A percentile compares a stretch with the other conserved stretches of the same genome.
These are phyloP conservation scores for Progne subis DNA, from an alignment of 2,113 vertebrate genomes.

Conservation along the genomic window DNA sequence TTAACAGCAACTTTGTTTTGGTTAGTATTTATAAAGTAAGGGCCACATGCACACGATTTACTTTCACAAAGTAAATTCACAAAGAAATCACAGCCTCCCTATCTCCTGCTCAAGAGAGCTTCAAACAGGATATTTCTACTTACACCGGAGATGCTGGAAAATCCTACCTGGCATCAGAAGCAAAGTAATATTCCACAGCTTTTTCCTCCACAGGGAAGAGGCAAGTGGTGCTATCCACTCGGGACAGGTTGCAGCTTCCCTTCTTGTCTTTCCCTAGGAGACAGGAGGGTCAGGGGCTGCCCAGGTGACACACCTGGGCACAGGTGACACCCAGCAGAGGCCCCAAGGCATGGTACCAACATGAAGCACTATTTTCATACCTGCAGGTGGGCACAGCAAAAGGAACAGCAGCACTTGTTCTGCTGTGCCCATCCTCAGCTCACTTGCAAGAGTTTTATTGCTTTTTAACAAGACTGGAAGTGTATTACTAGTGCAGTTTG, in stretches of 20 bases:
- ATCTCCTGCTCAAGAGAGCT: rapidly evolving
- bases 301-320: neutral
- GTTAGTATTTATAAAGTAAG: neutral
- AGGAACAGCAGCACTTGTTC: rapidly evolving
- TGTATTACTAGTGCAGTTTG: rapidly evolving
- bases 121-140: rapidly evolving
- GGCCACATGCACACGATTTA: rapidly evolving
- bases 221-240: slow-evolving; percentile 91
- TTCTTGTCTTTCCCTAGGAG: slow-evolving; percentile 89
- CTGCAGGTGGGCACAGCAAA: neutral
- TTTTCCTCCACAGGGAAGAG: slow-evolving; percentile 95
- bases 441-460: neutral
- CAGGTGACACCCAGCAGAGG: neutral
- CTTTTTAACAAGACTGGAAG: neutral
- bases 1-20: neutral
- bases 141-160: rapidly evolving
- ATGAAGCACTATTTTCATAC: slow-evolving; percentile 50
- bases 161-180: slow-evolving; percentile 92
- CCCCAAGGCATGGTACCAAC: slow-evolving; percentile 38
- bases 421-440: neutral
- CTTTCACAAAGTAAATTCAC: neutral
- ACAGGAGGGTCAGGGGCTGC: neutral
- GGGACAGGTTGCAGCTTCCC: slow-evolving; percentile 82
- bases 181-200: slow-evolving; percentile 97
- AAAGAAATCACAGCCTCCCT: neutral